Base-by-base conservation (phyloP, 2,113 vertebrate genomes). In the Coryphaenoides rupestris region DNA sequence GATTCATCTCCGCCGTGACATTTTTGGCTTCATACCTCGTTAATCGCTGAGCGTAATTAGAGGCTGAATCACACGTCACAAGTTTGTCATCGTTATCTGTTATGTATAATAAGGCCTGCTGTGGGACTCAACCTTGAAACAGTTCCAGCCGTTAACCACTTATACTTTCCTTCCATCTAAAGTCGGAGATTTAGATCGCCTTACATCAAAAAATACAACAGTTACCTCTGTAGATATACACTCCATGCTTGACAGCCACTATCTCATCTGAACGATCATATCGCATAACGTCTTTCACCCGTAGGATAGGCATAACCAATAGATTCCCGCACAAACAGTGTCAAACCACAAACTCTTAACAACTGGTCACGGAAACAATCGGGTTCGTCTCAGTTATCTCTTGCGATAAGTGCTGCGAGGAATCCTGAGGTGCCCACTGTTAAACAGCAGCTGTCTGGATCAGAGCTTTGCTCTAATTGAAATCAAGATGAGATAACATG, bases 391-490 rank as follows among this genome's bases (percentile, higher is more conserved):
- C 86, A 79, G 71, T 75, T 75, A 66, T 80, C 78, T 60, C 68
- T 82, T 90, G 86, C 81, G 77, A 76, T 84, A 78, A 76, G 23
- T 50, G 16, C 12, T 65, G 72, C 33, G 19, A 54, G 76, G 71
- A 80, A 82, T 87, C 69, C 81, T 79, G 76, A 83, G 83, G 81
- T 85, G 78, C 73, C 75, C 62, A 77, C 80, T 71, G 71, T 77
- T 76, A 66, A 77, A 70, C 74, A 74, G 65, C 74, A 71, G 74
- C 73, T 81, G 65, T 77, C 73, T 82, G 66, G 79, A 80, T 81
- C 63, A 78, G 77, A 72, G 74, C 73, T 72, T 76, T 69, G 62
- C 71, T 84, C 77, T 86, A 89, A 89, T 88, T 90, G 85, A 88
- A 88, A 88, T 84, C 75, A 75, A 76, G 75, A 79, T 69, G 80